phyloP scores from a whole-genome alignment of 92 coral and sea anemone species.

The Palythoa caribaeorum region DNA sequence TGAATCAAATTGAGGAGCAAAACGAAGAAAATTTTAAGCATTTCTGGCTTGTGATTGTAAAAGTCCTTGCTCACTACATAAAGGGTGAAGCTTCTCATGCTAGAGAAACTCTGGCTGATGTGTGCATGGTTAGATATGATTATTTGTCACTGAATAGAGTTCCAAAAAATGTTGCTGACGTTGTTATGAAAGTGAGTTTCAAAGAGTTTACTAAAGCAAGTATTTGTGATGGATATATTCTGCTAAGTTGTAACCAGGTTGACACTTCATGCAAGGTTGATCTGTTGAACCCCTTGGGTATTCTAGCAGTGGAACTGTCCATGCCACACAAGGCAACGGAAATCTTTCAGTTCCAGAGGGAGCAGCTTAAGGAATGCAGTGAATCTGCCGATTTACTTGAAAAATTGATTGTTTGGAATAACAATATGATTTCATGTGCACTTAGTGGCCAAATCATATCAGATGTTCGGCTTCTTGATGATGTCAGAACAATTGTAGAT shows the following conservation, averaged over 20 bases:
- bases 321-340: not conserved
- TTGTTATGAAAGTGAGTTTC: not conserved
- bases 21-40: not conserved
- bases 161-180: too few relatives aligned
- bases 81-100: not conserved
- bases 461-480: not conserved
- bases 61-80: not conserved
- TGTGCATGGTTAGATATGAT: not conserved
- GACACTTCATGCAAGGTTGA: not conserved
- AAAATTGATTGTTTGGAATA: not conserved
- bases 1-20: not conserved
- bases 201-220: not conserved
- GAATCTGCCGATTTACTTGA: not conserved
- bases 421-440: slow-evolving; percentile 4
- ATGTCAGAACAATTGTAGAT: not conserved
- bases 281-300: not conserved
- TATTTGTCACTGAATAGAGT: not conserved
- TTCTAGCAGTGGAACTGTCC: not conserved
- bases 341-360: not conserved
- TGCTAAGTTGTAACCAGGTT: not conserved
- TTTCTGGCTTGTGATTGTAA: not conserved
- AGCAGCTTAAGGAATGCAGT: not conserved
- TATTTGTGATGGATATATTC: not conserved
- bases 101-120: not conserved
- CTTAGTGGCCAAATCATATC: not conserved